phyloP scores from a whole-genome alignment of 2,888 invertebrate genomes.

The Callyntrura guangdongensis region DNA sequence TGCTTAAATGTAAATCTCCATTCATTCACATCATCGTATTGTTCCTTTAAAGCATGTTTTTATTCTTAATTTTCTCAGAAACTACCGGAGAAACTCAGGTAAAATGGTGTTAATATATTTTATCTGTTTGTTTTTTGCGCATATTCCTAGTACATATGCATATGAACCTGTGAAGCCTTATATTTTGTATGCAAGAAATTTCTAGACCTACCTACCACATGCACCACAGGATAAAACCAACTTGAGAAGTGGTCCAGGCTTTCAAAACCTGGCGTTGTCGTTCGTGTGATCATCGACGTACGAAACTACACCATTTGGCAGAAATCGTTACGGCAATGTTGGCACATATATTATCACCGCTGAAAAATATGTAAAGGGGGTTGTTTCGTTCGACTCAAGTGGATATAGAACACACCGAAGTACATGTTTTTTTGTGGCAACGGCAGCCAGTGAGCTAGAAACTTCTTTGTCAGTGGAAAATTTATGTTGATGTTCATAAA shows the following conservation, averaged over 20 bases:
- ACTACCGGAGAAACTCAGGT: no score
- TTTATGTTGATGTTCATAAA: slow-evolving; percentile 66
- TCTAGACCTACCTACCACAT: background rate
- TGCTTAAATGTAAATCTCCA: no score
- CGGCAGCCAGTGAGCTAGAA: slow-evolving; percentile 55
- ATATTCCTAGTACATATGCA: no score
- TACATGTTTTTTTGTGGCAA: slow-evolving; percentile 4
- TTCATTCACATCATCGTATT: no score
- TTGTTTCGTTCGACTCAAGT: background rate
- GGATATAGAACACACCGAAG: slow-evolving; percentile 8
- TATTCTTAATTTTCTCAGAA: no score
- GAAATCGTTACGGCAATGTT: slow-evolving; percentile 8
- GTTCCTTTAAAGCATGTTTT: no score
- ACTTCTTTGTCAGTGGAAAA: slow-evolving; percentile 68
- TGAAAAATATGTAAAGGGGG: background rate
- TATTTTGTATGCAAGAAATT: background rate
- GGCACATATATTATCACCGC: background rate
- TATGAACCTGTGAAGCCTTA: no score
- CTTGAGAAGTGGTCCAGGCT: background rate
- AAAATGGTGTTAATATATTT: no score
- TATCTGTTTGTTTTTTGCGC: no score
- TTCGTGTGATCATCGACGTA: background rate
- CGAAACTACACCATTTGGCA: background rate
- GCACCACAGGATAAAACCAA: background rate
- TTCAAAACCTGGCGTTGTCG: background rate